Conservation (phyloP, 2,888 invertebrate genomes). For the Caenorhabditis zanzibari region DNA sequence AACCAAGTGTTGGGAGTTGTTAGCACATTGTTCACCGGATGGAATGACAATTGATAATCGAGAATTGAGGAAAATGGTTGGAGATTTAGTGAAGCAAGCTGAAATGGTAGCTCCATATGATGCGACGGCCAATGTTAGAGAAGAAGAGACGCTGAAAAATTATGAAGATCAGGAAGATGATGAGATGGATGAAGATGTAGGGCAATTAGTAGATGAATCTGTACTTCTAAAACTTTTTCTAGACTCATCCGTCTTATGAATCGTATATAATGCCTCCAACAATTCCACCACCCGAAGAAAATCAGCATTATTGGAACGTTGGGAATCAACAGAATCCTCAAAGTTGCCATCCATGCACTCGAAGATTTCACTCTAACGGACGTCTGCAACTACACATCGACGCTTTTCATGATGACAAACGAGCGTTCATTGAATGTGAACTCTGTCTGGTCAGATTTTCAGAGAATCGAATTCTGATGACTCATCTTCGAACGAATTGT, state of each 20-base stretch:
- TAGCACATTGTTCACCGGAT: neutral
- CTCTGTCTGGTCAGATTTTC: slow-evolving; percentile 31
- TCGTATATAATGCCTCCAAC: neutral
- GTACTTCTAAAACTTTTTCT: neutral
- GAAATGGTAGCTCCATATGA: slow-evolving; percentile 3
- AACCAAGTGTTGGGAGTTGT: slow-evolving; percentile 14
- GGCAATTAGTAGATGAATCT: too few relatives aligned
- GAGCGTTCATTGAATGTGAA: neutral
- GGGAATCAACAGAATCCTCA: neutral
- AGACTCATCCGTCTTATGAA: neutral
- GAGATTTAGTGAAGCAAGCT: slow-evolving; percentile 2
- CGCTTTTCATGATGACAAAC: neutral
- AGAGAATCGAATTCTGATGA: slow-evolving; percentile 3
- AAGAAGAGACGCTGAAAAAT: neutral
- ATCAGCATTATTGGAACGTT: slow-evolving; percentile 12
- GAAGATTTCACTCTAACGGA: slow-evolving; percentile 7
- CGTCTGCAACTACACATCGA: slow-evolving; percentile 16
- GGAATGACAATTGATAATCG: slow-evolving; percentile 15
- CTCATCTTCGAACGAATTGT: slow-evolving; percentile 21
- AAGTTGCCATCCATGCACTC: neutral
- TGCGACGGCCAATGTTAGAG: neutral
- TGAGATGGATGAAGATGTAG: slow-evolving; percentile 27
- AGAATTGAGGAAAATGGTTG: slow-evolving; percentile 15
- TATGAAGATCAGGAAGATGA: slow-evolving; percentile 11
- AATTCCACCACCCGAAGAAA: neutral